phyloP scores from a whole-genome alignment of 2,797 vertebrate genomes.

The Fistularia tabacaria region DNA sequence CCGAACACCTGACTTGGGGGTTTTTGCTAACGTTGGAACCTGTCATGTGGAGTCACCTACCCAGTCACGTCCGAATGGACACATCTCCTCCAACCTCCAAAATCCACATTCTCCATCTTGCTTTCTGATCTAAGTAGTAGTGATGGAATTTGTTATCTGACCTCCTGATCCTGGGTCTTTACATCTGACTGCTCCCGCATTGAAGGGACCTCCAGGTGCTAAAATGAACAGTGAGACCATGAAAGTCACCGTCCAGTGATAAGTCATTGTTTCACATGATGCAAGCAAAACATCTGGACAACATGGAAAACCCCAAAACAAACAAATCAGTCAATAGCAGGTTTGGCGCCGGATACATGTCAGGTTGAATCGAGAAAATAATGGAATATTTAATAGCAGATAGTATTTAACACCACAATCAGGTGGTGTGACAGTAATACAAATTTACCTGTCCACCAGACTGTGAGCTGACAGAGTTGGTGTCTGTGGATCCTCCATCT shows the following conservation, averaged over 20 bases:
- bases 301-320: neutral
- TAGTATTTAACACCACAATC: neutral
- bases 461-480: conserved; percentile 37
- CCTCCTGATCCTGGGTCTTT: conserved; percentile 63
- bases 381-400: neutral
- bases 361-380: too few relatives aligned
- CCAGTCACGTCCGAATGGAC: neutral
- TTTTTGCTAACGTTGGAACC: too few relatives aligned
- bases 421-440: neutral
- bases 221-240: conserved; percentile 16
- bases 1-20: too few relatives aligned
- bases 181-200: conserved; percentile 53
- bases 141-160: conserved; percentile 36
- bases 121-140: conserved; percentile 3
- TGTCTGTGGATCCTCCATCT: conserved; percentile 45
- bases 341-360: too few relatives aligned
- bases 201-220: conserved; percentile 64
- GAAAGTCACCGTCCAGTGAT: neutral
- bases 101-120: neutral
- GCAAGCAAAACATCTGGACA: neutral
- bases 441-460: conserved; percentile 61
- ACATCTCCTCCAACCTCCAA: neutral
- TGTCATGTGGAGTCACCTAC: too few relatives aligned
- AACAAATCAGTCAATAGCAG: too few relatives aligned
- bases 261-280: too few relatives aligned